A percentile compares a stretch with the other conserved stretches of the same genome.
Evolutionary conservation across 2,888 invertebrate species (phyloP).

Genomic region (Nyleta sp.): DNA sequence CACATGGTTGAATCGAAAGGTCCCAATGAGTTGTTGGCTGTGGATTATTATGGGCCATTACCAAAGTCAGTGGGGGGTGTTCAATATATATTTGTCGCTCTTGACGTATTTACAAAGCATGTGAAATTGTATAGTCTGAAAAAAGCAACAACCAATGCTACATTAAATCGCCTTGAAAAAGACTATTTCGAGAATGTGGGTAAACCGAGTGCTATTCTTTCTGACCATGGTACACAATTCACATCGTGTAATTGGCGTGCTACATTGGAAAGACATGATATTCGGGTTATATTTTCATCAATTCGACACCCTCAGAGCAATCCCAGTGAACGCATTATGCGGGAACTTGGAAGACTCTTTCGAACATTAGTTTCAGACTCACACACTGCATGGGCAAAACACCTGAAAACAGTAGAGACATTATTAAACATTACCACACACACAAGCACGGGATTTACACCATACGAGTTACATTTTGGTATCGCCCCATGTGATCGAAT

Average conservation of each 20-base stretch:
- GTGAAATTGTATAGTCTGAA: conserved; percentile 6
- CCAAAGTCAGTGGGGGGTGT: conserved; percentile 10
- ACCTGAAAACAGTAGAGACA: neutral
- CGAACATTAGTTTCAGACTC: neutral
- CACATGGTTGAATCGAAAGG: neutral
- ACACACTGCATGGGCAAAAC: neutral
- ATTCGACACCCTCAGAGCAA: neutral
- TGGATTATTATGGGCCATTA: conserved; percentile 22
- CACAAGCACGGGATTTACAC: neutral
- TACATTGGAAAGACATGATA: neutral
- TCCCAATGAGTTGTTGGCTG: conserved; percentile 12
- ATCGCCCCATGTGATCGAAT: neutral
- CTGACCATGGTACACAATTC: neutral
- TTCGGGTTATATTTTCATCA: neutral
- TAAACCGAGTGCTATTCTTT: neutral
- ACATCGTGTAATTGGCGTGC: neutral
- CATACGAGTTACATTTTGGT: neutral
- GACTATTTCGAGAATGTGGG: neutral
- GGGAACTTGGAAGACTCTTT: neutral
- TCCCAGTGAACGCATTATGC: neutral
- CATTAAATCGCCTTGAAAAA: neutral
- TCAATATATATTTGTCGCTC: conserved; percentile 20
- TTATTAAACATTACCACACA: neutral
- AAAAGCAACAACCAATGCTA: neutral
- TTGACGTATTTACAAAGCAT: conserved; percentile 14